A percentile compares a stretch with the other conserved stretches of the same genome.
Evolutionary conservation across 2,113 vertebrate species (phyloP).

Genomic region (Arenaria interpres): DNA sequence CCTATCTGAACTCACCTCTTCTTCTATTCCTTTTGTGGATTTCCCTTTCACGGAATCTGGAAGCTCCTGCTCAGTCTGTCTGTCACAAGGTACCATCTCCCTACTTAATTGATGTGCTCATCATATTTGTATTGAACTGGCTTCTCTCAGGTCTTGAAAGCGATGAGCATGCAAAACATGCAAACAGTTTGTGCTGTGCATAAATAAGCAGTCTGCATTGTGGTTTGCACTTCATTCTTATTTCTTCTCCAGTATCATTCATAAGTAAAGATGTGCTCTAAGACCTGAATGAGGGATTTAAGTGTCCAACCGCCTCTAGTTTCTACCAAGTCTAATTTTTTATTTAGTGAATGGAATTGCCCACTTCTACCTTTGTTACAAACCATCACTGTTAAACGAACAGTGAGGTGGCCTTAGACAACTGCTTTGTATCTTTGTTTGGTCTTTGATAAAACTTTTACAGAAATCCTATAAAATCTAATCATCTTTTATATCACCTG

Average conservation of each 20-base stretch:
- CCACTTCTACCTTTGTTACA: not conserved
- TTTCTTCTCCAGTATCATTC: not conserved
- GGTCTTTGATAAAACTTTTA: not conserved
- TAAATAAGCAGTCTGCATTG: not conserved
- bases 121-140: not conserved
- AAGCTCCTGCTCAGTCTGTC: not conserved
- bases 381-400: not conserved
- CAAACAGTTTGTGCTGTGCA: not conserved
- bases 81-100: not conserved
- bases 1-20: not conserved
- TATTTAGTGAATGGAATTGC: not conserved
- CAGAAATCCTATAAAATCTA: not conserved
- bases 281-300: not conserved
- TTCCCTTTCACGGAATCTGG: not conserved
- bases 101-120: not conserved
- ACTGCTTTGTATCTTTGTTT: not conserved
- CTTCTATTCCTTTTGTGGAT: not conserved
- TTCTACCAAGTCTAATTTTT: not conserved
- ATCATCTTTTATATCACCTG: not conserved
- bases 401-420: not conserved
- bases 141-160: not conserved
- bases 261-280: not conserved
- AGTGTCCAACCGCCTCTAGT: not conserved
- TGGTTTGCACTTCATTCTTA: not conserved
- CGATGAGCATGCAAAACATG: not conserved